Evolutionary conservation across 2,888 invertebrate genomes (phyloP), one percentile per base, ranked within the genome.

Genomic region (Agrochola lota): DNA sequence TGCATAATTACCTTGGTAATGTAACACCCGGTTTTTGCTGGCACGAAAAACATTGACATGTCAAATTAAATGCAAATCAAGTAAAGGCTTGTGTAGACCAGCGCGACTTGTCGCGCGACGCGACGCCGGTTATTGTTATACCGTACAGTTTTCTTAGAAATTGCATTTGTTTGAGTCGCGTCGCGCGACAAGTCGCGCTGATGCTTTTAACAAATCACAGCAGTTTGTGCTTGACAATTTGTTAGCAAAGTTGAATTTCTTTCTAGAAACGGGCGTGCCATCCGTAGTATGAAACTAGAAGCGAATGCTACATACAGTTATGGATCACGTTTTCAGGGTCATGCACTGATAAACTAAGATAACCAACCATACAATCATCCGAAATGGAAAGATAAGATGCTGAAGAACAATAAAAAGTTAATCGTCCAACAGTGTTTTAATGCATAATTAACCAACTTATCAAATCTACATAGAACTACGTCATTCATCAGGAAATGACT

Each of bases 401-500:
- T 64, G 49, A 17, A 57, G n/a, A 57, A 43, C 26, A 52, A 59
- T 59, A 77, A 77, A 46, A 63, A 60, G 15, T 15, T 30, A 43
- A 60, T 68, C 15, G 8, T 15, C 9, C 2, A n/a, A n/a, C 12
- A 49, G 17, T 62, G 23, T 43, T 52, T 43, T 43, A 57, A 72
- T 26, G 40, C 52, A 8, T 77, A 59, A 9, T 12, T 67, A 43
- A 30, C 23, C 12, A 67, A 76, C 35, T 43, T 23, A 52, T 60
- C 12, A 55, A 46, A 26, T 46, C 23, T 9, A 60, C 23, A 46
- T 62, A 57, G 15, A 79, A 26, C 26, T 66, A 67, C 78, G 73
- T 78, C 78, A 78, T 79, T 59, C 12, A 60, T 49, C 71, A 64
- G 64, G 64, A 78, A 78, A 71, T 49, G 15, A n/a, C 57, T 49